Conservation (phyloP, 2,888 invertebrate genomes). For the Aphelenchoides bicaudatus region DNA sequence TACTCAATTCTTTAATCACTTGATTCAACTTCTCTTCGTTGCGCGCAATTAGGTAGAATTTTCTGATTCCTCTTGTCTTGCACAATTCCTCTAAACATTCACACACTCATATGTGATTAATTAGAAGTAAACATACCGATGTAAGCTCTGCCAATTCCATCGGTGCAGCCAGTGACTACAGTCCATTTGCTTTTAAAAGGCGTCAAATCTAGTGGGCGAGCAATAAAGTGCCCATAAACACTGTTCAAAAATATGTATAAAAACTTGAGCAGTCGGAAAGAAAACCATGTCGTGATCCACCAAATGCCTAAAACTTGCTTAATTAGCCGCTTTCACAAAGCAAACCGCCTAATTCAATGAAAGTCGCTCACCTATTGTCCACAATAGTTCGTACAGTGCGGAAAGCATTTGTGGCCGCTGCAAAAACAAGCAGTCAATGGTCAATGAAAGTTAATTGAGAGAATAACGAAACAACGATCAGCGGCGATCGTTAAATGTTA, state of each 20-base stretch:
- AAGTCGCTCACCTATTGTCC: too few species aligned
- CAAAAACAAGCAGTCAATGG: too few species aligned
- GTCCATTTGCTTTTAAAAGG: constrained; percentile 36
- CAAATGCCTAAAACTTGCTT: constrained; percentile 23
- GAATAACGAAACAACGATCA: too few species aligned
- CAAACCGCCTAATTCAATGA: too few species aligned
- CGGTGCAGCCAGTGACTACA: constrained; percentile 57
- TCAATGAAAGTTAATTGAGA: too few species aligned
- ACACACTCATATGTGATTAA: too few species aligned
- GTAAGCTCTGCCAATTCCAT: constrained; percentile 59
- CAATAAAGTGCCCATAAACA: constrained; percentile 35
- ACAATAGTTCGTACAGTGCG: too few species aligned
- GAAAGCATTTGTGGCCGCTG: too few species aligned
- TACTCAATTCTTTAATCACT: constrained; percentile 43
- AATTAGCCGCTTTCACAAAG: too few species aligned
- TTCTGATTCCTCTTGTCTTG: constrained; percentile 45
- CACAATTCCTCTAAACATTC: constrained; percentile 54
- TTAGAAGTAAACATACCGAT: too few species aligned
- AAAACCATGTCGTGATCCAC: constrained; percentile 38
- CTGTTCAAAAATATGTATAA: constrained; percentile 37
- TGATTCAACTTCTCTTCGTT: constrained; percentile 45
- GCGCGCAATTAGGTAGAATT: constrained; percentile 53
- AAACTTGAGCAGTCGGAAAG: constrained; percentile 46
- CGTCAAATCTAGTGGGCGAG: constrained; percentile 29
- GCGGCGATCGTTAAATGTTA: too few species aligned